A percentile compares a stretch with the other conserved stretches of the same genome.
Evolutionary conservation across 2,113 vertebrate species (phyloP).

Genomic region (Rhabdornis inornatus): DNA sequence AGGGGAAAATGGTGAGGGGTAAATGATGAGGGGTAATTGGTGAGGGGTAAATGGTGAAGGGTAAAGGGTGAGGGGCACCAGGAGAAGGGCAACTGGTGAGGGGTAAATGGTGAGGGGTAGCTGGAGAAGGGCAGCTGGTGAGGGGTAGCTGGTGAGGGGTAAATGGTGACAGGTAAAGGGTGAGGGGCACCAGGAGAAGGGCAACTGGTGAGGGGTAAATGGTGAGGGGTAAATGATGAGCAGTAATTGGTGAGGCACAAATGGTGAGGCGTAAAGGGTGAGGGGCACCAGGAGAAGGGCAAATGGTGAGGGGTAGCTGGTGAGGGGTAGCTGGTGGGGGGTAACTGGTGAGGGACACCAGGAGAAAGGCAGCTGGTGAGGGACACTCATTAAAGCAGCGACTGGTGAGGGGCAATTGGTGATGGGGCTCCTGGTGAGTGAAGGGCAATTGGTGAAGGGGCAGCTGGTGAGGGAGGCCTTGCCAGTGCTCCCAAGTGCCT

Average conservation of each 20-base stretch:
- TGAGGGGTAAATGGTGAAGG: too few relatives aligned
- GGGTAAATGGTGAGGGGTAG: too few relatives aligned
- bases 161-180: too few relatives aligned
- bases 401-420: background rate
- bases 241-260: too few relatives aligned
- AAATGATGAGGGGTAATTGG: too few relatives aligned
- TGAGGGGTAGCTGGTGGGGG: fast-evolving
- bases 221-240: background rate
- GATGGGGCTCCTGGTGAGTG: background rate
- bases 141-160: too few relatives aligned
- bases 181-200: too few relatives aligned
- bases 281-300: background rate
- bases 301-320: fast-evolving
- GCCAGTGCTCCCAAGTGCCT: background rate
- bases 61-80: too few relatives aligned
- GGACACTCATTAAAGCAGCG: background rate
- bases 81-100: too few relatives aligned
- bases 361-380: background rate
- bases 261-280: background rate
- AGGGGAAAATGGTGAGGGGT: too few relatives aligned
- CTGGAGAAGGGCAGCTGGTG: too few relatives aligned
- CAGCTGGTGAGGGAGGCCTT: background rate
- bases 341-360: fast-evolving
- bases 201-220: too few relatives aligned
- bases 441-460: background rate